These are phyloP conservation scores for Megathymus violae DNA, from an alignment of 1,140 invertebrate genomes.

Conservation along the genomic window DNA sequence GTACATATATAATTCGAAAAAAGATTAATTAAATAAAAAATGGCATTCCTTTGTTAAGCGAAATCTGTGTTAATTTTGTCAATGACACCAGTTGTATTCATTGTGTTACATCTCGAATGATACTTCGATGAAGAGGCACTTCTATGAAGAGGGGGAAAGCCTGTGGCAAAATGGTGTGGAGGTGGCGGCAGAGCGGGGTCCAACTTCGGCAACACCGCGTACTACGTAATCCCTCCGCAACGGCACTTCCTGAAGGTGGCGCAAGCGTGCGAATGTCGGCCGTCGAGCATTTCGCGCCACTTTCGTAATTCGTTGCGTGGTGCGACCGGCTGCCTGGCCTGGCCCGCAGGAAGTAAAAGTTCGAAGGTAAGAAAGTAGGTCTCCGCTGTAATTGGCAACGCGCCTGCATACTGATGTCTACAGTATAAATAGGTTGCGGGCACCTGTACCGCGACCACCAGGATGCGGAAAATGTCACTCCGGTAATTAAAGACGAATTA, in stretches of 20 bases:
- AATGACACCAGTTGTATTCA: no score
- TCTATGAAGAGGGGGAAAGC: constrained; percentile 26
- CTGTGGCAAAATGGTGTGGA: constrained; percentile 2
- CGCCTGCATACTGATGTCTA: constrained; percentile 79
- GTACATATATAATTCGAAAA: no score
- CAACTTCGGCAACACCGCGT: constrained; percentile 45
- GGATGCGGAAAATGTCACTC: constrained; percentile 51
- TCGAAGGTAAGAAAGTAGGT: constrained; percentile 84
- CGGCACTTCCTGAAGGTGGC: constrained; percentile 81
- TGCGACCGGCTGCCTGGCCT: constrained; percentile 74
- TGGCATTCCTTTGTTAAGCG: no score
- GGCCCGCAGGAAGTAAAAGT: constrained; percentile 83
- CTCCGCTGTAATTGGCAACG: constrained; percentile 78
- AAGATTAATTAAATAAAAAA: no score
- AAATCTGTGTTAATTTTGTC: no score
- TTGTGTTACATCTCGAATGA: no score
- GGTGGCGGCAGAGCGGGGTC: no score
- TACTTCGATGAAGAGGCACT: no score
- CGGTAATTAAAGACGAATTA: constrained; percentile 32
- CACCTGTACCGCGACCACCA: constrained; percentile 57
- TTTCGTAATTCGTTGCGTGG: constrained; percentile 82
- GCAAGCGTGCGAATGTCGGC: constrained; percentile 82
- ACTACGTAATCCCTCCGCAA: constrained; percentile 76
- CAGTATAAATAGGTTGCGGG: constrained; percentile 68
- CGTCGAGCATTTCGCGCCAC: constrained; percentile 81